Evolutionary conservation across 2,888 invertebrate species (phyloP), one percentile per base, ranked within the genome.

Genomic region (Ecdyonurus torrentis): DNA sequence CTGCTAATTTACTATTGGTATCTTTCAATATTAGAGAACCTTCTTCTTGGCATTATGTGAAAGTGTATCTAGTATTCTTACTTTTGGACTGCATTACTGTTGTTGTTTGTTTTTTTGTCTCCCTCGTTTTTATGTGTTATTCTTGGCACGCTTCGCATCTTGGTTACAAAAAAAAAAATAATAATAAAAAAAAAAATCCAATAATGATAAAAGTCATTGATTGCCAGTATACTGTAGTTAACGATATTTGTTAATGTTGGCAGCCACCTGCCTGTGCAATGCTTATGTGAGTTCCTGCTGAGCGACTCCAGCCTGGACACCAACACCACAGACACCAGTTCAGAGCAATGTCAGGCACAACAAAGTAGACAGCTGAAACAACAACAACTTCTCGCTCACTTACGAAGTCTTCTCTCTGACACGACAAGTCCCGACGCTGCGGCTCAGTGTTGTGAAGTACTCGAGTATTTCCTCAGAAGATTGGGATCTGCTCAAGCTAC

Each of bases 231-330:
- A n/a, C n/a, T n/a, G n/a, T n/a, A n/a, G n/a, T n/a, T n/a, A n/a
- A n/a, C n/a, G n/a, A n/a, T 5, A 18, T 58, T 10, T 10, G 20
- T 24, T 62, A 20, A 55, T 15, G 69, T 73, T 2, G 76, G 78
- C 67, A 88, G 90, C 71, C 90, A 94, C 69, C 78, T 98, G 22
- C 97, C 97, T 0, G 94, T 97, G n/a, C 96, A 96, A 72, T 97
- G 96, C 72, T 81, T 98, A 60, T 97, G 97, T 78, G 97, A 97
- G 78, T 96, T 96, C 77, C 80, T 97, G 60, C 81, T 95, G 1
- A 59, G 59, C 22, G 59, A 63, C 59, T 15, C 63, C 7, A 65
- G 63, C 24, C 58, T 67, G 65, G 58, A 64, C 62, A 70, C 10
- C 22, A 52, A 2, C 20, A 58, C 22, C 19, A 3, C 60, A 18